Evolutionary conservation across 2,797 vertebrate genomes (phyloP), one percentile per base, ranked within the genome.

Genomic region (Alectoris magna): DNA sequence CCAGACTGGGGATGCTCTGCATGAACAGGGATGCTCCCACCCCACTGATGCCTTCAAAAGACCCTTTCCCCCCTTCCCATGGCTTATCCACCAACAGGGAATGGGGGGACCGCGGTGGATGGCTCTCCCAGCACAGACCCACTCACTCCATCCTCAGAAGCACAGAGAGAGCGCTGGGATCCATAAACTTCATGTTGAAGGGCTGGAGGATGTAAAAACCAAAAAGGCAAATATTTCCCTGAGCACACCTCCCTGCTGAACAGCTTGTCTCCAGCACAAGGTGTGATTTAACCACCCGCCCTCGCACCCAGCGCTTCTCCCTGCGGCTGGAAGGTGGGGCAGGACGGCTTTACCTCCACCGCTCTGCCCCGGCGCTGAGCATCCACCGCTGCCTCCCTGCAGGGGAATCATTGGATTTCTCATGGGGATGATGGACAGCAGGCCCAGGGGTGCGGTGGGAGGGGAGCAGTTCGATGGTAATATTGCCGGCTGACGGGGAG

Each of bases 201-300:
- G 23, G 74, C 36, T 14, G 2, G 22, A 59, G 66, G 21, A 14
- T 11, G 9, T 10, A 46, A 88, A 87, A 39, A 12, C 15, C 23
- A 7, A 44, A 75, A 58, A 62, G 46, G 12, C 34, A 64, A 87
- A 29, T 87, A 76, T 73, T 93, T 75, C 77, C 91, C 64, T 84
- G 44, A 64, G 84, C 82, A 94, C 90, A 84, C 86, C 89, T 84
- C 71, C 72, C 84, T 85, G 91, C 81, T 58, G 95, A 96, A 97
- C 95, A 94, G 46, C 90, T 71, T 87, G 94, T 96, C 94, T 94
- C 85, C 89, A 75, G 87, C 92, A 87, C 92, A 97, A 97, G 93
- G 5, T 83, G 76, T 95, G 95, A 96, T 96, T 96, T 96, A 95
- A 91, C 87, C 95, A 96, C 96, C 96, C 96, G 97, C 79, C 91